phyloP scores from a whole-genome alignment of 2,888 invertebrate genomes.

The Steinernema carpocapsae region DNA sequence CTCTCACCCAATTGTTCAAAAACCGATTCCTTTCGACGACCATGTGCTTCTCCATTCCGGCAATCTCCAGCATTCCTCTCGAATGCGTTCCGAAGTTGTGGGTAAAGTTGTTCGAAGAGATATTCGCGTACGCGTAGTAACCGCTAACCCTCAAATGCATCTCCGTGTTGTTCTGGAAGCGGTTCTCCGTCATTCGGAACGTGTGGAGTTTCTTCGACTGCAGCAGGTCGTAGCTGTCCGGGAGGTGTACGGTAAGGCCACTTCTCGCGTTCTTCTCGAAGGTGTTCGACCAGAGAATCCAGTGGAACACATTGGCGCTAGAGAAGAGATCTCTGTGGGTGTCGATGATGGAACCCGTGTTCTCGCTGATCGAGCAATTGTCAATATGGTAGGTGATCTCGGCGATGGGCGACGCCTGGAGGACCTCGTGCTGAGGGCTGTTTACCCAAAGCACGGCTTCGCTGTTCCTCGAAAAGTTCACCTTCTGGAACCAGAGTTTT shows the following conservation, averaged over 20 bases:
- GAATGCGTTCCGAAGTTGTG: constrained; percentile 79
- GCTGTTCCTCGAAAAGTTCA: constrained; percentile 65
- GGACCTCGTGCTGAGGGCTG: constrained; percentile 65
- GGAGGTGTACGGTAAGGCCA: constrained; percentile 86
- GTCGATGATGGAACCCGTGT: constrained; percentile 80
- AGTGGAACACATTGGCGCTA: constrained; percentile 95
- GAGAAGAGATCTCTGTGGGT: constrained; percentile 81
- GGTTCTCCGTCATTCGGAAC: constrained; percentile 66
- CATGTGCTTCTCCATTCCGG: constrained; percentile 95
- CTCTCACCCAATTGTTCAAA: constrained; percentile 59
- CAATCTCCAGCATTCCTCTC: constrained; percentile 52
- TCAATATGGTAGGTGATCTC: constrained; percentile 87
- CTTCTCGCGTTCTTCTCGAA: constrained; percentile 84
- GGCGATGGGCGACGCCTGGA: constrained; percentile 75
- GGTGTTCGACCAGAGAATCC: constrained; percentile 74
- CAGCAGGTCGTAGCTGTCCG: constrained; percentile 71
- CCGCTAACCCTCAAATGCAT: constrained; percentile 87
- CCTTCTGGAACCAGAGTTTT: constrained; percentile 67
- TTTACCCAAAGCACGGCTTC: constrained; percentile 68
- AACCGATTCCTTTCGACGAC: constrained; percentile 75
- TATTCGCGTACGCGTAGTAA: constrained; percentile 87
- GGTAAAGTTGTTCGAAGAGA: constrained; percentile 83
- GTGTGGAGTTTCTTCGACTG: constrained; percentile 53
- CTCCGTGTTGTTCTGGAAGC: constrained; percentile 82
- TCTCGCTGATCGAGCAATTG: constrained; percentile 82